Conservation (phyloP, 1,140 invertebrate genomes). For the Brachionus paranguensis region DNA sequence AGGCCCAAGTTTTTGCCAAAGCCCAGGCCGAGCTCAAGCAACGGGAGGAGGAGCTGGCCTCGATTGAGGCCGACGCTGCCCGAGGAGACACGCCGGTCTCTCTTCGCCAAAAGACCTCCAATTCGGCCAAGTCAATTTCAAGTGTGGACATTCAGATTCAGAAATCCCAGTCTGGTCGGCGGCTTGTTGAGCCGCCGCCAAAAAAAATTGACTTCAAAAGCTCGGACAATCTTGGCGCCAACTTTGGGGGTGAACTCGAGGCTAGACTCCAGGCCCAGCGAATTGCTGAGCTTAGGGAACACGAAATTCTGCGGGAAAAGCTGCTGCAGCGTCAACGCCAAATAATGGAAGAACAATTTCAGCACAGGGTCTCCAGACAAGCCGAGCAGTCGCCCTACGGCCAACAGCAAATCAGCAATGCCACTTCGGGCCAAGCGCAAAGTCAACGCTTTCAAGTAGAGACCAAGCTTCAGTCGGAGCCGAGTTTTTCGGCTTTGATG, state of each 20-base stretch:
- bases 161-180: not conserved
- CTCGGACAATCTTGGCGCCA: not conserved
- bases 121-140: not conserved
- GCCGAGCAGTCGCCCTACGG: not conserved
- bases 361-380: not conserved
- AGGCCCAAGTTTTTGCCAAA: not conserved
- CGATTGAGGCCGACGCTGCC: not conserved
- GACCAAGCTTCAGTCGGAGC: not conserved
- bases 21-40: not conserved
- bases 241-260: not conserved
- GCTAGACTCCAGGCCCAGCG: not conserved
- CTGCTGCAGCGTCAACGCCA: not conserved
- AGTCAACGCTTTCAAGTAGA: not conserved
- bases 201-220: not conserved
- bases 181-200: not conserved
- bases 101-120: not conserved
- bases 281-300: not conserved
- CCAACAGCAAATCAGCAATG: not conserved
- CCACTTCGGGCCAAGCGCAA: not conserved
- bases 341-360: not conserved
- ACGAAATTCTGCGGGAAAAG: not conserved
- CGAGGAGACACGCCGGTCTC: not conserved
- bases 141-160: not conserved
- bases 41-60: not conserved
- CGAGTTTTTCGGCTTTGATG: not conserved